These are phyloP conservation scores for Torymus texanus DNA, from an alignment of 2,888 invertebrate species.

Conservation along the genomic window DNA sequence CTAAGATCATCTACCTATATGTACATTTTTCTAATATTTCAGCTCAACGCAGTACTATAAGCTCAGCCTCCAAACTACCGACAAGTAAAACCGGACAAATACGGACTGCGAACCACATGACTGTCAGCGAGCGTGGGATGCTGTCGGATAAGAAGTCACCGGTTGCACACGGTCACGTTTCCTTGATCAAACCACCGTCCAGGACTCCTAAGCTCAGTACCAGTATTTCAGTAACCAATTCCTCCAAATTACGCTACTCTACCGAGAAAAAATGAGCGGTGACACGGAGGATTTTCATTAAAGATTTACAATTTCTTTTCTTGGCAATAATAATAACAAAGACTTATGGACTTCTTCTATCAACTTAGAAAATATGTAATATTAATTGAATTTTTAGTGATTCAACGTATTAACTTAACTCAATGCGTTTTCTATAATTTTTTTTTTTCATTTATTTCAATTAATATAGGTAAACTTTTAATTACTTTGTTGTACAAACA, in stretches of 20 bases:
- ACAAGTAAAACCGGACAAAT: background rate
- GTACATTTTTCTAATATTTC: background rate
- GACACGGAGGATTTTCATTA: too few species aligned
- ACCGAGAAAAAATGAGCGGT: constrained; percentile 20
- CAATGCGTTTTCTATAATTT: too few species aligned
- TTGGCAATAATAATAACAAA: too few species aligned
- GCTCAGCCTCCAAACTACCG: constrained; percentile 7
- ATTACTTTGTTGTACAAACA: too few species aligned
- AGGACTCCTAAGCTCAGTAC: background rate
- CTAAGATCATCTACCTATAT: background rate
- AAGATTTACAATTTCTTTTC: too few species aligned
- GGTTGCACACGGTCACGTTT: constrained; percentile 6
- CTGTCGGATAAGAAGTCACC: background rate
- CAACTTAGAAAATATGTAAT: too few species aligned
- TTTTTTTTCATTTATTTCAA: background rate
- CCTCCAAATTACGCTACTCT: constrained; percentile 21
- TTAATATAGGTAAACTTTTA: background rate
- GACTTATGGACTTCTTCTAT: too few species aligned
- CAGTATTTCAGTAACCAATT: background rate
- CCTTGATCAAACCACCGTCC: constrained; percentile 38
- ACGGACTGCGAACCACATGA: background rate
- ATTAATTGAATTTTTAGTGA: too few species aligned
- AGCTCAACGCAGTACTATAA: constrained; percentile 20
- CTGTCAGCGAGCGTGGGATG: background rate
- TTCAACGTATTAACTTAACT: too few species aligned